Evolutionary conservation across 2,888 invertebrate species (phyloP).

Genomic region (Craniophora ligustri): DNA sequence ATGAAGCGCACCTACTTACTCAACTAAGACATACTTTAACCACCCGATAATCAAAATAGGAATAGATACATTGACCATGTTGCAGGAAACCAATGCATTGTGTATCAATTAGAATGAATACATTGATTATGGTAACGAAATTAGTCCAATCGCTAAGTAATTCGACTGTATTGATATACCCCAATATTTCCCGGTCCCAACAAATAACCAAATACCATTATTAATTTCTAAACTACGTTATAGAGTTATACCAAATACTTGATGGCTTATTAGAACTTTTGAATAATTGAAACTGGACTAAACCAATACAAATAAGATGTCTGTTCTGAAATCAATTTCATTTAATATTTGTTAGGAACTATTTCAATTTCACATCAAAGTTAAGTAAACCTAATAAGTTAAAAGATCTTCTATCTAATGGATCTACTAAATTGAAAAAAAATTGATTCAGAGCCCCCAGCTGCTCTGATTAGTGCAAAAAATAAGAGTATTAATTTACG

Average conservation of each 20-base stretch:
- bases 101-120: not conserved
- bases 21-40: too few species aligned
- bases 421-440: too few species aligned
- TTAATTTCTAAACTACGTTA: conserved; percentile 44
- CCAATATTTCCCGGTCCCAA: conserved; percentile 50
- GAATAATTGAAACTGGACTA: conserved; percentile 8
- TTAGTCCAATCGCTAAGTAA: conserved; percentile 53
- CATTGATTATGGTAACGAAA: conserved; percentile 25
- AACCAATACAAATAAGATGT: conserved; percentile 7
- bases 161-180: conserved; percentile 50
- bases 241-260: conserved; percentile 29
- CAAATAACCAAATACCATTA: conserved; percentile 53
- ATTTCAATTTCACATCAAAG: too few species aligned
- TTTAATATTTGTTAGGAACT: not conserved
- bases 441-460: too few species aligned
- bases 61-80: not conserved
- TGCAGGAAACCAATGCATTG: not conserved
- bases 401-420: too few species aligned
- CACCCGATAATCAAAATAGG: too few species aligned
- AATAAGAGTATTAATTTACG: not conserved
- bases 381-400: not conserved
- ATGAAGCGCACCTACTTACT: too few species aligned
- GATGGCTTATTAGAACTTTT: conserved; percentile 31
- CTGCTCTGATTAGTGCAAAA: not conserved
- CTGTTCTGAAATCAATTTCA: not conserved